Evolutionary conservation across 2,797 vertebrate genomes (phyloP), one percentile per base, ranked within the genome.

Genomic region (Pseudomugil gertrudae): DNA sequence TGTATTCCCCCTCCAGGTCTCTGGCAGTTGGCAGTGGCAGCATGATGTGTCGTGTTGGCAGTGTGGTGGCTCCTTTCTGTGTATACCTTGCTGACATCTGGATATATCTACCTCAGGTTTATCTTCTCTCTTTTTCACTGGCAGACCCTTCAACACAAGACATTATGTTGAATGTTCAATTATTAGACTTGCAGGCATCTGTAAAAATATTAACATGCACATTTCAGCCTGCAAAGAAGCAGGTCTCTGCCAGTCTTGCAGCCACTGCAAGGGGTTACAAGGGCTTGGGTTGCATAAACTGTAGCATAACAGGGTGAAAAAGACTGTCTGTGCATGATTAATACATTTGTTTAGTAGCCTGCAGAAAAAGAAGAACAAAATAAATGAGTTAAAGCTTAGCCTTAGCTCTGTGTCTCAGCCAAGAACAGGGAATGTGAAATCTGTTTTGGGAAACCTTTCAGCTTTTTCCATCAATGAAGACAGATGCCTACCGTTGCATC

Each of bases 11-110:
- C 54, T 60, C 2, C 85, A 98, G 98, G 86, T 95, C 95, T 0
- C 89, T 96, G 84, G 96, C 96, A 0, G 93, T 98, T 57, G 97
- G 97, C 26, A 97, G 94, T 55, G 96, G 98, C 26, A 97, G 95
- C 66, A 96, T 96, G 95, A 95, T 96, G 94, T 96, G 96, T 67
- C 95, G 95, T 7, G 87, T 95, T 32, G 96, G 96, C 57, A 98
- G 95, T 43, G 93, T 97, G 47, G 86, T 96, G 45, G 95, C 96
- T 17, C 96, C 95, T 4, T 95, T 98, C 84, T 95, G 94, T 48
- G 92, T 96, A 0, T 95, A 96, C 77, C 87, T 97, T 68, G 91
- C 93, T 63, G 94, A 93, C 8, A 40, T 95, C 54, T 98, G 96
- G 97, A 78, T 90, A 79, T 95, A 95, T 87, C 81, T 96, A 76